Percentiles rank a stretch among this genome's conserved stretches.
These are phyloP conservation scores for Drosophila leontia DNA, from an alignment of 1,140 invertebrate species.

Conservation along the genomic window DNA sequence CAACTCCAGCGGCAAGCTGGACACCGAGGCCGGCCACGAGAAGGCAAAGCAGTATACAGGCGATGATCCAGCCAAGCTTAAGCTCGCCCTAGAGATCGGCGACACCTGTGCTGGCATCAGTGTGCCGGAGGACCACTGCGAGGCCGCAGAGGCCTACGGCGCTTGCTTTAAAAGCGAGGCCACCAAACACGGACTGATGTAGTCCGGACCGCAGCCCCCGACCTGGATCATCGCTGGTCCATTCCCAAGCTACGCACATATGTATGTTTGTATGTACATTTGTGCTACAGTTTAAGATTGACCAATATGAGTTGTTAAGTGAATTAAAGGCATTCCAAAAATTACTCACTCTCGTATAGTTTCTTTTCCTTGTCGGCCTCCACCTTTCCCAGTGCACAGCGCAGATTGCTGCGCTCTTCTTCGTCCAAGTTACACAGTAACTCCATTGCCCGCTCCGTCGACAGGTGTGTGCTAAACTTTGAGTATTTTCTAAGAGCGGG, in stretches of 20 bases:
- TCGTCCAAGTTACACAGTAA: conserved; percentile 67
- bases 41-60: conserved; percentile 67
- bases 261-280: neutral
- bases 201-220: neutral
- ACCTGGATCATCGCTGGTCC: neutral
- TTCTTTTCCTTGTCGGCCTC: conserved; percentile 70
- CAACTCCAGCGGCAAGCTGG: conserved; percentile 54
- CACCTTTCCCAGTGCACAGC: conserved; percentile 54
- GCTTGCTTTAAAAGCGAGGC: conserved; percentile 57
- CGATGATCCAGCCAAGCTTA: conserved; percentile 66
- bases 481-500: conserved; percentile 45
- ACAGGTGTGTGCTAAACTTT: conserved; percentile 63
- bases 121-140: conserved; percentile 68
- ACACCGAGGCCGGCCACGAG: conserved; percentile 35
- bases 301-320: conserved; percentile 1
- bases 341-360: conserved; percentile 60
- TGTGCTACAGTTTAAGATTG: conserved; percentile 8
- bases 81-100: conserved; percentile 57
- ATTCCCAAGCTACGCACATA: neutral
- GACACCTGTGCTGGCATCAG: conserved; percentile 54
- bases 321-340: conserved; percentile 27
- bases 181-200: conserved; percentile 48
- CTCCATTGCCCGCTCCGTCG: conserved; percentile 62
- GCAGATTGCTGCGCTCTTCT: conserved; percentile 61
- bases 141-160: conserved; percentile 57